Percentiles rank a stretch among this genome's conserved stretches.
These are phyloP conservation scores for Ictidomys tridecemlineatus DNA, from an alignment of 2,113 vertebrate genomes.

Conservation along the genomic window DNA sequence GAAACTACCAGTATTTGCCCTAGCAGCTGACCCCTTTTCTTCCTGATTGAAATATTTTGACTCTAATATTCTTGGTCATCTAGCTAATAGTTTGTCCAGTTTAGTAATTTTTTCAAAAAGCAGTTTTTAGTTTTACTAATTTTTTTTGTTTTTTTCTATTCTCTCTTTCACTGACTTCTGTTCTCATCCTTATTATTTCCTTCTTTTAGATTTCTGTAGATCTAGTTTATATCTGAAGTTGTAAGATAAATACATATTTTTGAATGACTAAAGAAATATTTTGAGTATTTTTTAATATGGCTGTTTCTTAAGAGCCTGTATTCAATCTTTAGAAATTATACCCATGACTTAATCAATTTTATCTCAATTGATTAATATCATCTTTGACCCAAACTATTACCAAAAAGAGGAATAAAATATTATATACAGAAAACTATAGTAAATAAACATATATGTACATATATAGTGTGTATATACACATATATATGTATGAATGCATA, in stretches of 20 bases:
- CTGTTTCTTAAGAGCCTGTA: background rate
- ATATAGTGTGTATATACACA: background rate
- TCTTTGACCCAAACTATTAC: background rate
- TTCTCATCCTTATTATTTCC: background rate
- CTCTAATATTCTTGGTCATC: background rate
- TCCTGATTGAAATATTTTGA: background rate
- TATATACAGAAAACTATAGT: background rate
- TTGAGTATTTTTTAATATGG: background rate
- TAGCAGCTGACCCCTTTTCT: background rate
- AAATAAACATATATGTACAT: background rate
- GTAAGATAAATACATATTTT: background rate
- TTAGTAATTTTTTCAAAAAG: background rate
- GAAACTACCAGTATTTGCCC: background rate
- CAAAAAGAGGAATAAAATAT: background rate
- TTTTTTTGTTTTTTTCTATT: constrained; percentile 1
- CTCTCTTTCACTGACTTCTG: background rate
- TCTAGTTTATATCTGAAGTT: background rate
- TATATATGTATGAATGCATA: background rate
- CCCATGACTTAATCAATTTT: background rate
- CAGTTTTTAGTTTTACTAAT: background rate
- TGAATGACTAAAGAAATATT: background rate
- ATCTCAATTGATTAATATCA: background rate
- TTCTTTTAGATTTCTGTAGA: background rate
- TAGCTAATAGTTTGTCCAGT: background rate
- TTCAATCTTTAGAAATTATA: background rate